Evolutionary conservation across 2,888 invertebrate genomes (phyloP).

Genomic region (Maniola hyperantus): DNA sequence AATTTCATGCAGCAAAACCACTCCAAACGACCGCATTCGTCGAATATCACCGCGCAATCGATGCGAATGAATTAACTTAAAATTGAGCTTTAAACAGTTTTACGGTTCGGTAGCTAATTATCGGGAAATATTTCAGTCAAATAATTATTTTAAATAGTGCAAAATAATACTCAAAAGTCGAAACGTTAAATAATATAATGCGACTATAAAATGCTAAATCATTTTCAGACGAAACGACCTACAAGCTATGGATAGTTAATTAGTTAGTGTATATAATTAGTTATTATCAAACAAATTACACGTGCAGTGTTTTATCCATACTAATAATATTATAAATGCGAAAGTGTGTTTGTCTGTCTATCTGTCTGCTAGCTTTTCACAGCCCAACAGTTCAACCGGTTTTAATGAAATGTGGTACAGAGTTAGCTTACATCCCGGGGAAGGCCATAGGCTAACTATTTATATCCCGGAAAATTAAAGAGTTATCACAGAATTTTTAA

Average conservation of each 20-base stretch:
- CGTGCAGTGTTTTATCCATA: no score
- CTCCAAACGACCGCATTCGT: not conserved
- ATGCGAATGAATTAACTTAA: constrained; percentile 11
- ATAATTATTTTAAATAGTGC: constrained; percentile 25
- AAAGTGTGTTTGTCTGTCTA: no score
- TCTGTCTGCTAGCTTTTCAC: no score
- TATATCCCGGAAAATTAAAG: no score
- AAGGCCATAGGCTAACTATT: no score
- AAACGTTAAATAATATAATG: constrained; percentile 9
- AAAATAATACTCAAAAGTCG: constrained; percentile 8
- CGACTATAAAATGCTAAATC: constrained; percentile 1
- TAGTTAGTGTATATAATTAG: not conserved
- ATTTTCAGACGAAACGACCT: constrained; percentile 10
- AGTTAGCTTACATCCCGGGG: no score
- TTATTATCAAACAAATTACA: not conserved
- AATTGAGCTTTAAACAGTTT: constrained; percentile 27
- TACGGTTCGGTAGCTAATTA: constrained; percentile 24
- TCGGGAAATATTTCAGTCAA: constrained; percentile 21
- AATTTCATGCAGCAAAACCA: constrained; percentile 4
- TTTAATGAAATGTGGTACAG: no score
- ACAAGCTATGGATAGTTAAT: no score
- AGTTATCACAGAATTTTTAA: no score
- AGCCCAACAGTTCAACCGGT: no score
- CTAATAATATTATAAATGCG: no score
- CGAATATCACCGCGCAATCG: constrained; percentile 14